Evolutionary conservation across 2,797 vertebrate genomes (phyloP).

Genomic region (Forpus xanthops): DNA sequence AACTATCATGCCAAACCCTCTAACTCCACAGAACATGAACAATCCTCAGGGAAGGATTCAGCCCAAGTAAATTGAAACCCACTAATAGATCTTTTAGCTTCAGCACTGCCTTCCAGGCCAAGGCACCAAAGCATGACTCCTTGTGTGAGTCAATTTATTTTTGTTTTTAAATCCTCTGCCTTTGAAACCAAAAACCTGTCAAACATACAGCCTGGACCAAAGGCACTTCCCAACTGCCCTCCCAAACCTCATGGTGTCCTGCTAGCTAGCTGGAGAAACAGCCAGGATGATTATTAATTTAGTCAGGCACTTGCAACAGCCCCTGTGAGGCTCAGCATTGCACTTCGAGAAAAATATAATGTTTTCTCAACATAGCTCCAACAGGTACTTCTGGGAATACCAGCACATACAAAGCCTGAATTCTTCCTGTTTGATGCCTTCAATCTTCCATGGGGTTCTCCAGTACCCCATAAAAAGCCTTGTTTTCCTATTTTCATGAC

Average conservation of each 20-base stretch:
- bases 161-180: background rate
- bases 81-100: conserved; percentile 3
- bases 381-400: background rate
- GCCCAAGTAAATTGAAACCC: background rate
- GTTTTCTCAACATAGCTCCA: background rate
- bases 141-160: background rate
- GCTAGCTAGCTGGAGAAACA: background rate
- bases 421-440: background rate
- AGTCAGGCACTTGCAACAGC: background rate
- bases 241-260: background rate
- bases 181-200: background rate
- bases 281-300: background rate
- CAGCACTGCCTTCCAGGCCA: background rate
- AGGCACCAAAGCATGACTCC: background rate
- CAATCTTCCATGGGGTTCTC: background rate
- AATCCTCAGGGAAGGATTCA: conserved; percentile 16
- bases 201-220: background rate
- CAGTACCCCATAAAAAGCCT: background rate
- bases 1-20: background rate
- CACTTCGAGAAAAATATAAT: background rate
- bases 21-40: background rate
- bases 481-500: background rate
- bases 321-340: background rate
- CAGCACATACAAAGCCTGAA: background rate
- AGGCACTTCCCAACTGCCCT: background rate